Evolutionary conservation across 2,797 vertebrate species (phyloP).

Genomic region (Champsocephalus esox): DNA sequence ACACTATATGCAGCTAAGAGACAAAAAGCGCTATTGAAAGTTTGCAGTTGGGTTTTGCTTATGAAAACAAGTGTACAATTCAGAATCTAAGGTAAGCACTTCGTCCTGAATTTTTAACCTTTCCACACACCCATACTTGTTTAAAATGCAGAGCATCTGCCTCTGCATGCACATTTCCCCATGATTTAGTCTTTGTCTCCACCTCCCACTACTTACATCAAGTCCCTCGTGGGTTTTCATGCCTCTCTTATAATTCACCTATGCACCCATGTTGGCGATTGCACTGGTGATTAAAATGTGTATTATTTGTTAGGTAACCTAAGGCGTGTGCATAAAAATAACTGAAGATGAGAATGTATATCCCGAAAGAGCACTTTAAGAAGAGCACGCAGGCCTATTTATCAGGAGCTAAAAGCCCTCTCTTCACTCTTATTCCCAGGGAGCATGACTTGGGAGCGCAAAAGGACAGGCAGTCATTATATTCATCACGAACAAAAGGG

Average conservation of each 20-base stretch:
- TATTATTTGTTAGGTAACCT: slow-evolving; percentile 63
- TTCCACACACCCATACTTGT: slow-evolving; percentile 40
- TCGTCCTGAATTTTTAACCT: slow-evolving; percentile 59
- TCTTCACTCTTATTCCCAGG: slow-evolving; percentile 67
- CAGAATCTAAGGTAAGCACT: slow-evolving; percentile 33
- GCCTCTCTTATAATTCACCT: slow-evolving; percentile 51
- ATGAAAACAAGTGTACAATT: slow-evolving; percentile 21
- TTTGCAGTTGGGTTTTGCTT: slow-evolving; percentile 28
- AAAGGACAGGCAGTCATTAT: slow-evolving; percentile 58
- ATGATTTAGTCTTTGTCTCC: slow-evolving; percentile 54
- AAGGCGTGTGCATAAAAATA: slow-evolving; percentile 50
- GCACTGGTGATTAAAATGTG: slow-evolving; percentile 48
- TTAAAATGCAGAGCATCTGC: slow-evolving; percentile 65
- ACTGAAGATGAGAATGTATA: slow-evolving; percentile 19
- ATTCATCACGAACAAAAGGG: slow-evolving; percentile 70
- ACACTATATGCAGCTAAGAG: slow-evolving; percentile 2
- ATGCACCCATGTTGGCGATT: slow-evolving; percentile 25
- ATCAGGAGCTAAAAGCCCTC: slow-evolving; percentile 73
- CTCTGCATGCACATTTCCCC: slow-evolving; percentile 51
- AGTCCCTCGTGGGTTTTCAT: slow-evolving; percentile 41
- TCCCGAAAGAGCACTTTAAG: slow-evolving; percentile 51
- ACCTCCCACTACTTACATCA: slow-evolving; percentile 40
- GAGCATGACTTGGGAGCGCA: slow-evolving; percentile 56
- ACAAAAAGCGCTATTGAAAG: slow-evolving; percentile 20
- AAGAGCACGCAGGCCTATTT: slow-evolving; percentile 61